phyloP scores from a whole-genome alignment of 2,888 invertebrate species.

The Coelinius sp. region DNA sequence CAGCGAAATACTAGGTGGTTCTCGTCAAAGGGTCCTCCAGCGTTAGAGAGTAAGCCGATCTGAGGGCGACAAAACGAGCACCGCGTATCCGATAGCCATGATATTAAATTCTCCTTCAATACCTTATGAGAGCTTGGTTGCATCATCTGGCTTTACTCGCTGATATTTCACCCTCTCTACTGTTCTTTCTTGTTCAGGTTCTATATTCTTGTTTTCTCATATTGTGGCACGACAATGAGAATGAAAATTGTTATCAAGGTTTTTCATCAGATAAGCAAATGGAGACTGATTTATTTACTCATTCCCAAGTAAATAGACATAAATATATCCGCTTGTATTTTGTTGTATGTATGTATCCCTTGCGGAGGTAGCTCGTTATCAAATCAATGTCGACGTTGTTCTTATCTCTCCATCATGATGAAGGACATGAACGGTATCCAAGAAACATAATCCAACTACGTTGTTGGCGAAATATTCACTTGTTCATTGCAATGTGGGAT shows the following conservation, averaged over 20 bases:
- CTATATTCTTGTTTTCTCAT: background rate
- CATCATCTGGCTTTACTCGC: slow-evolving; percentile 21
- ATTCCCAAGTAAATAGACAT: background rate
- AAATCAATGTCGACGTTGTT: slow-evolving; percentile 15
- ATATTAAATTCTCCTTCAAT: slow-evolving; percentile 64
- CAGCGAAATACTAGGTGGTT: slow-evolving; percentile 50
- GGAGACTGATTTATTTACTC: slow-evolving; percentile 7
- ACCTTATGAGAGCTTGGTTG: slow-evolving; percentile 46
- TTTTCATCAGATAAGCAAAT: slow-evolving; percentile 10
- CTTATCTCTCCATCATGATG: slow-evolving; percentile 15
- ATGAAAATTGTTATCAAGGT: background rate
- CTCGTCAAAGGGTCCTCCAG: slow-evolving; percentile 57
- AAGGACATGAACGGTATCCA: slow-evolving; percentile 9
- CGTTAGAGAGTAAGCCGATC: slow-evolving; percentile 58
- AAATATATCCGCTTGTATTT: slow-evolving; percentile 15
- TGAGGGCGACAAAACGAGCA: slow-evolving; percentile 44
- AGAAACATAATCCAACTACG: background rate
- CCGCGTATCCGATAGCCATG: slow-evolving; percentile 60
- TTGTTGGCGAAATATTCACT: background rate
- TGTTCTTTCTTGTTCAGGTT: background rate
- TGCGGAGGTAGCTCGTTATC: slow-evolving; percentile 8
- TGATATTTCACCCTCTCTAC: slow-evolving; percentile 18
- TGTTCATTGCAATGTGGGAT: background rate
- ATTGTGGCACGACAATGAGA: background rate
- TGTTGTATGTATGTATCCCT: background rate